phyloP scores from a whole-genome alignment of 2,797 vertebrate species.

The Hydrolagus colliei region DNA sequence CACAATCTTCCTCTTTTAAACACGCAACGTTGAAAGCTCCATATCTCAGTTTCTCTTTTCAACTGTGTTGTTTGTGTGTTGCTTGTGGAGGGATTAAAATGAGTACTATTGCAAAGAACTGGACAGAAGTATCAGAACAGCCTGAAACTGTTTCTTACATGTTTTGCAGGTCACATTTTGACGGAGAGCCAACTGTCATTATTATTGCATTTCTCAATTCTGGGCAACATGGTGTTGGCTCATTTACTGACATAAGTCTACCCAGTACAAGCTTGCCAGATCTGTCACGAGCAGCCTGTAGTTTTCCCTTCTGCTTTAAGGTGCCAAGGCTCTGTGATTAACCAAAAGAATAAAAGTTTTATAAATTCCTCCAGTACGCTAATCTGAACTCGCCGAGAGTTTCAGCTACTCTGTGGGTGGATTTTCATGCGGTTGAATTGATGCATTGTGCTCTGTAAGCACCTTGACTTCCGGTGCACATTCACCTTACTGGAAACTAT shows the following conservation, averaged over 20 bases:
- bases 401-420: not conserved
- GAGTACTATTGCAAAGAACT: not conserved
- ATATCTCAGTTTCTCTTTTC: too few relatives aligned
- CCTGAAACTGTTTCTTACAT: not conserved
- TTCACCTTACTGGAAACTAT: not conserved
- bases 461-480: too few relatives aligned
- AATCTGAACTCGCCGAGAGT: not conserved
- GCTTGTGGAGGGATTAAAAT: not conserved
- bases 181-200: not conserved
- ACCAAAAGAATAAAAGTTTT: not conserved
- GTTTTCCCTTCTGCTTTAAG: not conserved
- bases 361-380: not conserved
- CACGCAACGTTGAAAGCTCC: too few relatives aligned
- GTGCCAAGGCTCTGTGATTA: not conserved
- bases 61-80: too few relatives aligned
- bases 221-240: not conserved
- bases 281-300: not conserved
- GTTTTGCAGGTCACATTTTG: not conserved
- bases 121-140: not conserved
- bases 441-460: not conserved
- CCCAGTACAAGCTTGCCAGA: not conserved
- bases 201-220: not conserved
- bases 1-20: too few relatives aligned
- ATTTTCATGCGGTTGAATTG: not conserved
- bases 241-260: not conserved